Conservation (phyloP, 2,797 vertebrate species). For the Platyrinchus mystaceus region DNA sequence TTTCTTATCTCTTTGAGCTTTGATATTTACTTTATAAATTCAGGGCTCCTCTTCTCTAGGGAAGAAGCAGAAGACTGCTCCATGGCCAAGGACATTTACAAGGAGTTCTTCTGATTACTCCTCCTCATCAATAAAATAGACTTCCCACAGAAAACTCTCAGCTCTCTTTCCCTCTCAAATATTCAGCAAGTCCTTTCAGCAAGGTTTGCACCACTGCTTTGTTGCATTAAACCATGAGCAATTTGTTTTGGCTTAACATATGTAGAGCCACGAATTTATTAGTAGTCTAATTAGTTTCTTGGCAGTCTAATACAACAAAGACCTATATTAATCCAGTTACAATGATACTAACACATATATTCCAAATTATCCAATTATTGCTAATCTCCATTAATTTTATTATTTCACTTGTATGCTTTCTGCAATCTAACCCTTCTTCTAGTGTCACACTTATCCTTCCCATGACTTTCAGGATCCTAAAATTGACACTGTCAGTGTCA, state of each 20-base stretch:
- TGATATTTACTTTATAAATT: background rate
- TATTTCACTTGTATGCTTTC: background rate
- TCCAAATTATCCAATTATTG: constrained; percentile 2
- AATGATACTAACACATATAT: background rate
- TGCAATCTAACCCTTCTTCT: background rate
- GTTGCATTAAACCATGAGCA: background rate
- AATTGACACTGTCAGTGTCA: background rate
- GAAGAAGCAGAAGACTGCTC: background rate
- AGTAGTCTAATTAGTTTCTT: constrained; percentile 24
- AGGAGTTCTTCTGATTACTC: background rate
- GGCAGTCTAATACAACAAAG: constrained; percentile 15
- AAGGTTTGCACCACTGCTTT: background rate
- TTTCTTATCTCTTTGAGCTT: background rate
- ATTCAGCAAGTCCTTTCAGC: background rate
- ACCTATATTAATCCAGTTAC: constrained; percentile 12
- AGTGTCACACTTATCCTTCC: background rate
- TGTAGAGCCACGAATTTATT: constrained; percentile 2
- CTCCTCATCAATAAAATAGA: background rate
- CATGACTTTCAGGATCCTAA: background rate
- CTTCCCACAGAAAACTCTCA: background rate
- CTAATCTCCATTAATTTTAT: background rate
- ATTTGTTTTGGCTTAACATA: constrained; percentile 18
- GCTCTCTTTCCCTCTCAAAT: background rate
- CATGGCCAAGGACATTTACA: background rate
- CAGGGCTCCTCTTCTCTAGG: background rate